A percentile compares a stretch with the other conserved stretches of the same genome.
These are phyloP conservation scores for Thamnophis elegans DNA, from an alignment of 2,797 vertebrate species.

Conservation along the genomic window DNA sequence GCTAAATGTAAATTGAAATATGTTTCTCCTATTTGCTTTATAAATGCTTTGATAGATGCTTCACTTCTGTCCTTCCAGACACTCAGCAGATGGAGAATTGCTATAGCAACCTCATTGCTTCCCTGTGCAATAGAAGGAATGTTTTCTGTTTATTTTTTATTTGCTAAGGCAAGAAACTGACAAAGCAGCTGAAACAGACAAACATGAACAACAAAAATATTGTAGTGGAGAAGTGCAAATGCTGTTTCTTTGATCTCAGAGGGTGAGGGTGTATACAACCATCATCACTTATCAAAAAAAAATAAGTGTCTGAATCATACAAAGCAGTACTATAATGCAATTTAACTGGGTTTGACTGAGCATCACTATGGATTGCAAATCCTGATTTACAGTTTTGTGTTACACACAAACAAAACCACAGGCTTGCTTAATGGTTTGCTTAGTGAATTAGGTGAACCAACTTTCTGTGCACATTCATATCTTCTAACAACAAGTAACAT, in stretches of 20 bases:
- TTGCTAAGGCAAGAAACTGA: background rate
- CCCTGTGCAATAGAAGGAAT: background rate
- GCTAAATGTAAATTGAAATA: background rate
- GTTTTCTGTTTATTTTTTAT: background rate
- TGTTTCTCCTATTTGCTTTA: background rate
- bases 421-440: background rate
- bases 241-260: background rate
- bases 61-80: background rate
- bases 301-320: background rate
- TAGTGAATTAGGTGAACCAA: background rate
- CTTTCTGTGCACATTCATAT: background rate
- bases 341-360: background rate
- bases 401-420: background rate
- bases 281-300: background rate
- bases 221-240: background rate
- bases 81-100: conserved; percentile 30
- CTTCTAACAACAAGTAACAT: background rate
- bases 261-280: background rate
- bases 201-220: background rate
- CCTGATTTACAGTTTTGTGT: background rate
- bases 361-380: background rate
- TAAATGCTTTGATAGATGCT: background rate
- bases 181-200: background rate
- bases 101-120: conserved; percentile 56
- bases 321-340: background rate